Base-by-base conservation (phyloP, 2,888 invertebrate species). In the Leptinotarsa rubiginosa region DNA sequence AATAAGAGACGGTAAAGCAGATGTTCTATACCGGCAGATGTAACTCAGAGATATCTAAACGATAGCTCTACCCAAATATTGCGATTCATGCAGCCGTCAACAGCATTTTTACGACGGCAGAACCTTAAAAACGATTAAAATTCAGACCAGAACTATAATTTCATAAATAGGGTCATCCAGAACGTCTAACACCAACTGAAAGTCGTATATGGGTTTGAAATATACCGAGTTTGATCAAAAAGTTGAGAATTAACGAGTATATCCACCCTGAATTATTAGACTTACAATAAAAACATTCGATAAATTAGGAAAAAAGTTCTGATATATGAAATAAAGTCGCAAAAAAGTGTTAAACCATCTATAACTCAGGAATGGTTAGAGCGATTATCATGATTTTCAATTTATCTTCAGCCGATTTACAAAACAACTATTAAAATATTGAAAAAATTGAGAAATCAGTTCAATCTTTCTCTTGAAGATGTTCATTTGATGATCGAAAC, bases 61-160 rank as follows among this genome's bases (percentile, higher is more conserved):
- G 80, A 79, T 80, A 80, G 78, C 80, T 80, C 81, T 81, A 81
- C 80, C 79, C 78, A 81, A 83, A 82, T 83, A 82, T 82, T 81
- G 82, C 81, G 80, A 81, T 80, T 82, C 81, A 81, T 78, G 81
- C 82, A 81, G 79, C 82, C 81, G 81, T 82, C 81, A 78, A 79
- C 79, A 72, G 71, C 73, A 70, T 41, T 68, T 41, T 68, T 41
- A 68, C 52, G 25, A 54, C 31, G 68, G 68, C 54, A 68, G 69
- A 41, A 69, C 47, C 69, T 69, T 16, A 56, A 56, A 56, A 69
- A 56, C 69, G 56, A 69, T 69, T 69, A 56, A 56, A 69, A 41
- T 56, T 56, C 41, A n/a, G 47, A 56, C 56, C 69, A 18, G 56
- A 56, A 56, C 69, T 69, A 69, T 69, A 69, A 69, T 69, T 68